Base-by-base conservation (phyloP, 2,113 vertebrate genomes). In the Tyrannus savana region DNA sequence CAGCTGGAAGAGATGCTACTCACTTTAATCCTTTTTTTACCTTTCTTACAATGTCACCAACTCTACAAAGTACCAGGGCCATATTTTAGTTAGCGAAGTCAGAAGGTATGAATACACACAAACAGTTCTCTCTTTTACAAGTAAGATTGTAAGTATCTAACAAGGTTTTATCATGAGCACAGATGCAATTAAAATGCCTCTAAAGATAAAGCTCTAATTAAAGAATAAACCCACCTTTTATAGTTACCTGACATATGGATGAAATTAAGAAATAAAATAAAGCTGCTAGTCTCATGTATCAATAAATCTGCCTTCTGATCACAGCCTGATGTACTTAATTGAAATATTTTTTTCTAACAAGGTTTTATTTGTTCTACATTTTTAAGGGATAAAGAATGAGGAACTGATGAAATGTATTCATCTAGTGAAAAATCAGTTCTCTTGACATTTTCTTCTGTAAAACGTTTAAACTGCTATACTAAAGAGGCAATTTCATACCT, bases 261-360 rank as follows among this genome's bases (percentile, higher is more conserved):
- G 64, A 93, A 94, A 80, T 81, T 42, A 78, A 50, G 47, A 81
- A 94, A 81, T 17, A 96, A 91, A 96, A 80, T 41, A 95, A 79
- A 94, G 71, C 62, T 90, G 41, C 41, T 83, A 33, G 18, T 80
- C n/a, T 82, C 42, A 44, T 30, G 14, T n/a, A 75, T 27, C 78
- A 82, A 72, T 63, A 89, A 87, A 84, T 69, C 42, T 66, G 21
- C 69, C 60, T 90, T 85, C 91, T 72, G 69, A 92, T 63, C 52
- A 71, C 62, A 85, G 63, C 31, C 42, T 28, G 28, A 87, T 30
- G 30, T 46, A 69, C 7, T 56, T 12, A 21, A 21, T 10, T 41
- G 28, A 81, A 93, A 63, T 2, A 77, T 3, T 23, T 83, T 83
- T 90, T 78, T 55, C 60, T 39, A 63, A 16, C 23, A 67, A 42